These are phyloP conservation scores for Saccopteryx bilineata DNA, from an alignment of 2,113 vertebrate genomes.

Conservation along the genomic window DNA sequence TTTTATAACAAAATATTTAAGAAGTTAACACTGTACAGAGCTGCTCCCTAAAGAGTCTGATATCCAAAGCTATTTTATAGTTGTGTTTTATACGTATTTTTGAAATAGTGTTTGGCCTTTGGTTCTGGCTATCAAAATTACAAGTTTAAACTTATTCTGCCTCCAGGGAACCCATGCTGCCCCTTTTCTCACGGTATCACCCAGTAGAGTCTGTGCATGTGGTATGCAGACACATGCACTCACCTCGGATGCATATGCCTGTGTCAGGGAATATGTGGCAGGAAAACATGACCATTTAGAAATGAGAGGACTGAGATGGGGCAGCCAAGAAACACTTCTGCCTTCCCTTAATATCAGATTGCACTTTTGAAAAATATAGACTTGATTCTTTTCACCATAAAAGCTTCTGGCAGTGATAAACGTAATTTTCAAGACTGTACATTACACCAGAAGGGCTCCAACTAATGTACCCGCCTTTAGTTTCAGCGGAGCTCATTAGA, in stretches of 20 bases:
- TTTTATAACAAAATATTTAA: neutral
- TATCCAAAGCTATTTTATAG: conserved; percentile 1
- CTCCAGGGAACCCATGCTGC: neutral
- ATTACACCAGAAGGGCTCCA: conserved; percentile 59
- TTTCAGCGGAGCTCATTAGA: conserved; percentile 76
- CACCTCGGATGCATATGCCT: neutral
- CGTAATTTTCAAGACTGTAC: conserved; percentile 50
- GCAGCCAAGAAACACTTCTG: neutral
- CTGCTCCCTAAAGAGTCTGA: neutral
- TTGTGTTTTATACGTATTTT: conserved; percentile 36
- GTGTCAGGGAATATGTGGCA: neutral
- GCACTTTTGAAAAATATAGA: neutral
- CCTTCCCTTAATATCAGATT: neutral
- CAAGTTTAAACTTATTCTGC: conserved; percentile 20
- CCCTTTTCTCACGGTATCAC: neutral
- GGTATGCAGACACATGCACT: neutral
- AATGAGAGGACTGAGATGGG: neutral
- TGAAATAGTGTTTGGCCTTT: conserved; percentile 54
- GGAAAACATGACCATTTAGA: conserved; percentile 25
- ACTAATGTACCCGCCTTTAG: conserved; percentile 43
- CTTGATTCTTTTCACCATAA: conserved; percentile 61
- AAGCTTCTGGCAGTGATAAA: conserved; percentile 46
- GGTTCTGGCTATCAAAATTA: conserved; percentile 34
- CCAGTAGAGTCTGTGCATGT: neutral
- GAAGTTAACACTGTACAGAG: neutral